A percentile compares a stretch with the other conserved stretches of the same genome.
phyloP scores from a whole-genome alignment of 2,797 vertebrate genomes.

The Cirrhinus molitorella region DNA sequence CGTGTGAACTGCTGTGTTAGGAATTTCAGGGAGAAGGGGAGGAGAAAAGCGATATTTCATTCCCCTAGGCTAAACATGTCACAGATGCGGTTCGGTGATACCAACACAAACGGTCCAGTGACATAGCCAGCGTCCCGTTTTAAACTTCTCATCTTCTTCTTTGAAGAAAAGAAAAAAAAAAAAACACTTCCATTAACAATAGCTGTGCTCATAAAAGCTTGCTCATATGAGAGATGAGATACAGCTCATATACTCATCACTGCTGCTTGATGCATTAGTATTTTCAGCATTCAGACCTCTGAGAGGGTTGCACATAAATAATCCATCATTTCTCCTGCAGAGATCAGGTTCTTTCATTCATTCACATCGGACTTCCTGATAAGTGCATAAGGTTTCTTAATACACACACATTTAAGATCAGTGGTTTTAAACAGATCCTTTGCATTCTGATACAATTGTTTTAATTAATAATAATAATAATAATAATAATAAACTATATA shows the following conservation, averaged over 20 bases:
- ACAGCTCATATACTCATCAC: conserved; percentile 22
- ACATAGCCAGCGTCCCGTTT: neutral
- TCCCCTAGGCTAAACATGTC: conserved; percentile 67
- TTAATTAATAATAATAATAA: too few species aligned
- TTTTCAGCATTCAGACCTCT: conserved; percentile 42
- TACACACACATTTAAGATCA: neutral
- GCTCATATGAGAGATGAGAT: conserved; percentile 25
- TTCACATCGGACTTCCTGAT: conserved; percentile 40
- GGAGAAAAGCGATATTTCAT: conserved; percentile 52
- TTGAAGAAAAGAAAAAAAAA: neutral
- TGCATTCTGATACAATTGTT: too few species aligned
- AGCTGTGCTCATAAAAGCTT: conserved; percentile 25
- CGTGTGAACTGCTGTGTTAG: conserved; percentile 67
- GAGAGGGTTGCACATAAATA: conserved; percentile 40
- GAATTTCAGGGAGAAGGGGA: conserved; percentile 60
- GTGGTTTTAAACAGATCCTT: neutral
- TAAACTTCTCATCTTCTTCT: neutral
- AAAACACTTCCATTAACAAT: neutral
- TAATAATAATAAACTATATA: too few species aligned
- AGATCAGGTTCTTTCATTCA: conserved; percentile 33
- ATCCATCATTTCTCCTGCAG: conserved; percentile 27
- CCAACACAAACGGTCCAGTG: conserved; percentile 25
- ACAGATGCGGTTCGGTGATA: conserved; percentile 69
- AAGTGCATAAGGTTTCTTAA: conserved; percentile 10
- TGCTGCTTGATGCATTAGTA: conserved; percentile 41